Conservation (phyloP, 2,113 vertebrate species). For the Caranx ignobilis region DNA sequence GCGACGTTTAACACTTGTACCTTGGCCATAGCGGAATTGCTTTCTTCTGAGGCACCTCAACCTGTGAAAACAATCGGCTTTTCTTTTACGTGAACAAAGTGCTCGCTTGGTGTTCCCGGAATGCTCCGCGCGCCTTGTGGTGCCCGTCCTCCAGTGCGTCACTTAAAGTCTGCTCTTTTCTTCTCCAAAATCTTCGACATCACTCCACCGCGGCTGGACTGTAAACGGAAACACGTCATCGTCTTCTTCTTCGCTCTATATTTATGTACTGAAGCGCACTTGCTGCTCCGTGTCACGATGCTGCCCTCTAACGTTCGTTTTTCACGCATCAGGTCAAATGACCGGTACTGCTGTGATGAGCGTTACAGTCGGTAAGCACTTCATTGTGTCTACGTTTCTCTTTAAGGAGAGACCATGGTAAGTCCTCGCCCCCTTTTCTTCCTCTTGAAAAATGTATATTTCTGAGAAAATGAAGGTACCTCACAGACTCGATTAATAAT, state of each 20-base stretch:
- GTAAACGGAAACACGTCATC: slow-evolving; percentile 63
- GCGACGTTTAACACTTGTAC: slow-evolving; percentile 92
- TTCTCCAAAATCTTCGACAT: slow-evolving; percentile 23
- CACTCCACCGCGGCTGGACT: not conserved
- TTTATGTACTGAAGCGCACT: not conserved
- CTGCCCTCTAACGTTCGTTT: slow-evolving; percentile 33
- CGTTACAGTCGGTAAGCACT: too few species aligned
- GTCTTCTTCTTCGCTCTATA: slow-evolving; percentile 37
- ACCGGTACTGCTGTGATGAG: too few species aligned
- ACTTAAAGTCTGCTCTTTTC: slow-evolving; percentile 5
- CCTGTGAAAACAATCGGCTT: not conserved
- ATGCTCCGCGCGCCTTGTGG: fast-evolving
- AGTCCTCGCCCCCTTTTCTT: too few species aligned
- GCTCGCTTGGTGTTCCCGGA: not conserved
- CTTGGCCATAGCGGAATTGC: slow-evolving; percentile 86
- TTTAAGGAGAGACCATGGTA: too few species aligned
- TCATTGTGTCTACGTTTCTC: too few species aligned
- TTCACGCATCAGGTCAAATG: not conserved
- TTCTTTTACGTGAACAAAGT: not conserved
- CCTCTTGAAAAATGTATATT: too few species aligned
- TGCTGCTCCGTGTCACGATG: not conserved
- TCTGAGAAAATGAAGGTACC: too few species aligned
- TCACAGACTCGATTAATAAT: too few species aligned
- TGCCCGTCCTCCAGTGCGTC: not conserved
- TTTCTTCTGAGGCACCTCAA: slow-evolving; percentile 5